Evolutionary conservation across 2,888 invertebrate species (phyloP).

Genomic region (Macrophya annulata): DNA sequence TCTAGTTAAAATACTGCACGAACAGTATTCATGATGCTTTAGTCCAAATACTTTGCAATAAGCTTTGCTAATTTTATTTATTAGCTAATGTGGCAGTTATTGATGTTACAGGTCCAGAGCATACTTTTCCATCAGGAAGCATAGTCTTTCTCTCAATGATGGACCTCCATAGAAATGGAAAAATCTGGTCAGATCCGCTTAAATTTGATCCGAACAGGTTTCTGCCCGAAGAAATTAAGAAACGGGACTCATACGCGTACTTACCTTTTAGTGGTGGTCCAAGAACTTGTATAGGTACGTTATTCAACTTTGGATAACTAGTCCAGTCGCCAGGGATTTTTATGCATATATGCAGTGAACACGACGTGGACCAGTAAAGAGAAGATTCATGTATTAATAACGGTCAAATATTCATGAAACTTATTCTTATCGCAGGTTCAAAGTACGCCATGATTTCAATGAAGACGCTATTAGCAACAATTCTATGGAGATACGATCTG

Average conservation of each 20-base stretch:
- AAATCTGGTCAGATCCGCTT: slow-evolving; percentile 68
- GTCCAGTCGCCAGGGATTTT: background rate
- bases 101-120: slow-evolving; percentile 57
- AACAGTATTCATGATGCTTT: background rate
- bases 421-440: slow-evolving; percentile 70
- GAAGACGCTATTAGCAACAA: slow-evolving; percentile 76
- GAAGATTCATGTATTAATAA: background rate
- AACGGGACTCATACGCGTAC: slow-evolving; percentile 66
- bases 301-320: slow-evolving; percentile 5
- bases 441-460: slow-evolving; percentile 79
- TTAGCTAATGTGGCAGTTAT: background rate
- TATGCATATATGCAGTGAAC: no score
- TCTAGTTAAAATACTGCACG: background rate
- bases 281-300: slow-evolving; percentile 67
- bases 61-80: background rate
- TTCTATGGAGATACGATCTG: slow-evolving; percentile 73
- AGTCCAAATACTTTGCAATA: background rate
- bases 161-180: slow-evolving; percentile 63
- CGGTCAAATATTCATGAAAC: background rate
- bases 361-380: slow-evolving; percentile 26
- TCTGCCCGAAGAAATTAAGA: slow-evolving; percentile 66
- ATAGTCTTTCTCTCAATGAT: slow-evolving; percentile 62
- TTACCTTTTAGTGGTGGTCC: slow-evolving; percentile 69
- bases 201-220: slow-evolving; percentile 71
- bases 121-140: slow-evolving; percentile 64